Evolutionary conservation across 2,113 vertebrate genomes (phyloP).

Genomic region (Tichodroma muraria): DNA sequence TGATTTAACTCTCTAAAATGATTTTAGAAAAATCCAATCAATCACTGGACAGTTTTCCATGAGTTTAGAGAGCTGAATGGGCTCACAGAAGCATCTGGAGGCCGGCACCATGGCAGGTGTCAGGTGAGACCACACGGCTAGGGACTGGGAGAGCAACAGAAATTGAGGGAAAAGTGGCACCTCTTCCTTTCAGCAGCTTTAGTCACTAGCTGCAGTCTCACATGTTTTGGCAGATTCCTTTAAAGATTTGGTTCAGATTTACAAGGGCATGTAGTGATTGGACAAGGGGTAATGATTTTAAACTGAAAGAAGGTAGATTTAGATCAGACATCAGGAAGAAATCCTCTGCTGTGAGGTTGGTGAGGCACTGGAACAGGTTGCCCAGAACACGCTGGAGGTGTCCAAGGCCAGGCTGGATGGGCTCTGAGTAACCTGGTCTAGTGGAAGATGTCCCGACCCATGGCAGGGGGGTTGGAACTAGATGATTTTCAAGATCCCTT

Average conservation of each 20-base stretch:
- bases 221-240: neutral
- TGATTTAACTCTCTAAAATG: neutral
- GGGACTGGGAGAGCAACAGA: neutral
- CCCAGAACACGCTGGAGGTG: neutral
- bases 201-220: neutral
- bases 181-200: neutral
- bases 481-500: neutral
- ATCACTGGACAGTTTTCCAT: neutral
- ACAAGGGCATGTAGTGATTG: neutral
- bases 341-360: neutral
- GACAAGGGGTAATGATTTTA: neutral
- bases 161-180: neutral
- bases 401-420: neutral
- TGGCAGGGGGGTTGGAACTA: neutral
- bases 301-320: neutral
- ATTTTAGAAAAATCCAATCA: neutral
- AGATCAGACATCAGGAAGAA: neutral
- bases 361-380: neutral
- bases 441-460: neutral
- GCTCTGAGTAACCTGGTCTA: neutral
- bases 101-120: neutral
- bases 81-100: neutral
- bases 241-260: neutral
- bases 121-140: neutral
- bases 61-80: neutral